These are phyloP conservation scores for Odiellus spinosus DNA, from an alignment of 2,888 invertebrate genomes.

Conservation along the genomic window DNA sequence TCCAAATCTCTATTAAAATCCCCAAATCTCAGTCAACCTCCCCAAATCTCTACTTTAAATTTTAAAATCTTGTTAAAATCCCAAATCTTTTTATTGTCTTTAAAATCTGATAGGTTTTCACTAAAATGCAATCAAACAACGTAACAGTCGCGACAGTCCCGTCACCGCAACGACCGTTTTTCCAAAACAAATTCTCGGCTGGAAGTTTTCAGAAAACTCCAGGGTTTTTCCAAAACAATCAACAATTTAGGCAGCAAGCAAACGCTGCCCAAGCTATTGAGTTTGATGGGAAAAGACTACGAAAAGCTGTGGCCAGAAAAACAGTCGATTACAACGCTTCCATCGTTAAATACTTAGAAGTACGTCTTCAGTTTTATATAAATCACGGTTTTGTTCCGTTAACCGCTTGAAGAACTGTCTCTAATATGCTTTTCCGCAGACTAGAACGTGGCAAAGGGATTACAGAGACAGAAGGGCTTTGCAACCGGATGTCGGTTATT, in stretches of 20 bases:
- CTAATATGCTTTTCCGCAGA: conserved; percentile 36
- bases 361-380: conserved; percentile 26
- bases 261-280: conserved; percentile 34
- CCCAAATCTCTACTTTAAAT: too few relatives aligned
- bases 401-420: background rate
- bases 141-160: too few relatives aligned
- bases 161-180: too few relatives aligned
- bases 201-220: too few relatives aligned
- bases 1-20: too few relatives aligned
- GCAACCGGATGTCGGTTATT: conserved; percentile 90
- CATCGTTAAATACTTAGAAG: conserved; percentile 79
- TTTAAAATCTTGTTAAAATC: too few relatives aligned
- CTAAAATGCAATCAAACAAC: too few relatives aligned
- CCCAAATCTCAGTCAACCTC: too few relatives aligned
- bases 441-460: conserved; percentile 89
- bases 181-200: too few relatives aligned
- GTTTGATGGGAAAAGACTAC: conserved; percentile 85
- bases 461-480: conserved; percentile 69
- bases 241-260: conserved; percentile 9
- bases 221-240: conserved; percentile 3
- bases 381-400: too few relatives aligned
- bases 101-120: too few relatives aligned
- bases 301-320: conserved; percentile 92
- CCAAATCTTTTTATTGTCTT: too few relatives aligned
- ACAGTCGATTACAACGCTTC: conserved; percentile 96